phyloP scores from a whole-genome alignment of 1,140 invertebrate genomes.

The Caenorhabditis remanei region DNA sequence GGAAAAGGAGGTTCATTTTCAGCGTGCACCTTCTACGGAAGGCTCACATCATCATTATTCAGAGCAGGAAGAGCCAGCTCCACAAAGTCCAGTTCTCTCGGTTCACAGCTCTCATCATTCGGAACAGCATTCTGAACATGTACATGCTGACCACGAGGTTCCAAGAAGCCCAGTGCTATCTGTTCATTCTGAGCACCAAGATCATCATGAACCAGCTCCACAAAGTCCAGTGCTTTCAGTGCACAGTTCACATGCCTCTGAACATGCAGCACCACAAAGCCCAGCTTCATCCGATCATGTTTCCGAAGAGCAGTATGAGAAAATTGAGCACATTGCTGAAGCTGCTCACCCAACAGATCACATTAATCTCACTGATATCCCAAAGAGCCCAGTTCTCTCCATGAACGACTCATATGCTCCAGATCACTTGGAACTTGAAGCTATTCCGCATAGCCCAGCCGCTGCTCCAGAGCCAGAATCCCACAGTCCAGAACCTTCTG shows the following conservation, averaged over 20 bases:
- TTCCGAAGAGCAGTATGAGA: background rate
- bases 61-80: background rate
- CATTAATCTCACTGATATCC: background rate
- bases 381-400: constrained; percentile 1
- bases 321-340: background rate
- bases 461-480: background rate
- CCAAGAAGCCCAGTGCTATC: background rate
- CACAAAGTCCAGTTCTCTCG: background rate
- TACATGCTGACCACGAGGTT: background rate
- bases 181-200: background rate
- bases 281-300: background rate
- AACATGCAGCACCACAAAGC: background rate
- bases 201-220: background rate
- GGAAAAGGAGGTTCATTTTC: background rate
- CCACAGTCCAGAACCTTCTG: background rate
- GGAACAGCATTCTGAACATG: background rate
- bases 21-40: background rate
- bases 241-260: background rate
- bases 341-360: background rate
- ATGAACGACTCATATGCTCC: background rate
- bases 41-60: background rate
- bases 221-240: background rate
- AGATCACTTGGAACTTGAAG: background rate
- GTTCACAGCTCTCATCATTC: background rate
- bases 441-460: background rate